Evolutionary conservation across 1,140 invertebrate genomes (phyloP).

Genomic region (Cherax quadricarinatus): DNA sequence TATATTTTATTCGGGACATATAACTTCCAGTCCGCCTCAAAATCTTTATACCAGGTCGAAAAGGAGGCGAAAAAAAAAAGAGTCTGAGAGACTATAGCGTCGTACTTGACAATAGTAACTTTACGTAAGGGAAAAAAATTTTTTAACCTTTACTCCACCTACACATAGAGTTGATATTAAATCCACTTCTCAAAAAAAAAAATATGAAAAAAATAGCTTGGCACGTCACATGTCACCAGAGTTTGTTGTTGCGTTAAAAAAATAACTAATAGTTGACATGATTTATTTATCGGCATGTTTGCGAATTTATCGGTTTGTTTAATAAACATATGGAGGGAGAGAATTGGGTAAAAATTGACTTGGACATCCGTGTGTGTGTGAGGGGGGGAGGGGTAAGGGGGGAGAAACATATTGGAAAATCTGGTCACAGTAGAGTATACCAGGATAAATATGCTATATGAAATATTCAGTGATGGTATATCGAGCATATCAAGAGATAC

Average conservation of each 20-base stretch:
- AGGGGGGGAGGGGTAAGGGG: too few species aligned
- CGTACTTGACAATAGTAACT: too few species aligned
- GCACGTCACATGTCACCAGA: neutral
- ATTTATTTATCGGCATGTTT: slow-evolving; percentile 28
- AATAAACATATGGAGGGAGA: slow-evolving; percentile 20
- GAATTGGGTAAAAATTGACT: neutral
- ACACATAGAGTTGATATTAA: neutral
- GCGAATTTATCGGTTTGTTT: slow-evolving; percentile 31
- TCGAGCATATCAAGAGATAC: too few species aligned
- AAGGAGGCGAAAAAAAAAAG: neutral
- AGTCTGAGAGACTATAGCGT: too few species aligned
- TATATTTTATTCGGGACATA: slow-evolving; percentile 53
- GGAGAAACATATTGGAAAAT: neutral
- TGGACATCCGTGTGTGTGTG: neutral
- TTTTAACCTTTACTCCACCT: neutral
- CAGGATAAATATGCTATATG: too few species aligned
- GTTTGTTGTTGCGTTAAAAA: slow-evolving; percentile 23
- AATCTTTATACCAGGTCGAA: neutral
- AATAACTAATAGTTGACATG: slow-evolving; percentile 23
- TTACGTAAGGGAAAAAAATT: too few species aligned
- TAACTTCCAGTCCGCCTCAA: slow-evolving; percentile 37
- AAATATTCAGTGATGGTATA: too few species aligned
- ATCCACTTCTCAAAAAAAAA: neutral
- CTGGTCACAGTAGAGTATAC: too few species aligned
- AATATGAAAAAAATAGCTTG: neutral